phyloP scores from a whole-genome alignment of 2,797 vertebrate genomes.

The Crocodylus rhombifer region DNA sequence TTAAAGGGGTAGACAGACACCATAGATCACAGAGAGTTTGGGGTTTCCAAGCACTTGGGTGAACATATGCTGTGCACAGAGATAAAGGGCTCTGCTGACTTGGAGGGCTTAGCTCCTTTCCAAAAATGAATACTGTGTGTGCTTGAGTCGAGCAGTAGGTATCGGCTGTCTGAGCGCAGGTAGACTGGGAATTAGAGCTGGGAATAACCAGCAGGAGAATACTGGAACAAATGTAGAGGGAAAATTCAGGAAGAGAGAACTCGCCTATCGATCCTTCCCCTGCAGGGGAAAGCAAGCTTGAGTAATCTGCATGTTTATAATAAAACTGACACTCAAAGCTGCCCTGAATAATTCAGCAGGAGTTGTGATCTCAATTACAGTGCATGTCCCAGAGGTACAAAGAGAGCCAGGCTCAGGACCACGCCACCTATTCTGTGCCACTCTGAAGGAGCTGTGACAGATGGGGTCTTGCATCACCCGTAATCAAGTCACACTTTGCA shows the following conservation, averaged over 20 bases:
- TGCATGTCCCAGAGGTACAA: conserved; percentile 52
- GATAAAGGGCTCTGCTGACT: not conserved
- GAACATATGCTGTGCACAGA: not conserved
- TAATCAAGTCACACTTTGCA: conserved; percentile 62
- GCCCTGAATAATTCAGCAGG: conserved; percentile 74
- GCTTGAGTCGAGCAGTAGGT: not conserved
- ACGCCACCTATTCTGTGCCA: conserved; percentile 1
- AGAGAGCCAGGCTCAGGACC: conserved; percentile 44
- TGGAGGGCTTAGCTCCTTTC: not conserved
- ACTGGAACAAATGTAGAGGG: not conserved
- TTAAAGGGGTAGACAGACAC: conserved; percentile 13
- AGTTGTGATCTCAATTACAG: conserved; percentile 52
- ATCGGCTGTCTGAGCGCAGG: not conserved
- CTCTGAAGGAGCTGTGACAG: conserved; percentile 73
- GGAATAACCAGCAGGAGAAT: not conserved
- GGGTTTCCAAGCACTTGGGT: not conserved
- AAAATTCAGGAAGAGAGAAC: not conserved
- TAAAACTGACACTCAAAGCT: conserved; percentile 51
- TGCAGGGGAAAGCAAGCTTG: conserved; percentile 44
- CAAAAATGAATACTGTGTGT: not conserved
- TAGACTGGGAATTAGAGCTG: not conserved
- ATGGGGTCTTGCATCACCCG: conserved; percentile 57
- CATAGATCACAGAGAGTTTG: not conserved
- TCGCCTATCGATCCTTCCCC: not conserved
- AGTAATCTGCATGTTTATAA: conserved; percentile 67